Evolutionary conservation across 2,113 vertebrate genomes (phyloP), one percentile per base, ranked within the genome.

Genomic region (Glaucidium brasilianum): DNA sequence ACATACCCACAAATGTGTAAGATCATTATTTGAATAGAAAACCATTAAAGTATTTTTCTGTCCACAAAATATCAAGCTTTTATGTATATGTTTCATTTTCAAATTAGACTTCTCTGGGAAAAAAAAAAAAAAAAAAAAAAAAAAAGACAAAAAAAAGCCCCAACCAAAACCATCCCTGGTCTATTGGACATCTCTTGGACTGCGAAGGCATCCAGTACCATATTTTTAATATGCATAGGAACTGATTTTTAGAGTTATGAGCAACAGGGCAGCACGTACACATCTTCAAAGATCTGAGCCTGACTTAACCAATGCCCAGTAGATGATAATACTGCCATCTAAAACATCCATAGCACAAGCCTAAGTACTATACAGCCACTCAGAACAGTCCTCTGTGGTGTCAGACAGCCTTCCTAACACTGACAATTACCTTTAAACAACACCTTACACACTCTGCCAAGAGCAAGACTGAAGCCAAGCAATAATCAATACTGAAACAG

Each of bases 201-300:
- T 69, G 32, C 26, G 21, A 53, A 68, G 49, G n/a, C n/a, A 73
- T 13, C 9, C 49, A 84, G 32, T 87, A 73, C 7, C 30, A 6
- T 32, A 30, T 25, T 11, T 81, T 16, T 47, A 56, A 52, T 55
- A 80, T 0, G 12, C 20, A 13, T 21, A 26, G 23, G 29, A 79
- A n/a, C 7, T 7, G 9, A 53, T 74, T 73, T 74, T 45, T 34
- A 43, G 74, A 39, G 12, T 30, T 30, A 43, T 2, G 32, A 88
- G 8, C 20, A 50, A 30, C 30, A 88, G 25, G 16, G 12, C n/a
- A 74, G 56, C 35, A 52, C 0, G 0, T 22, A 39, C 9, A 9
- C 4, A 0, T 49, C 56, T 66, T 83, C 67, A 71, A 39, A 79
- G 30, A 49, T 30, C 39, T 81, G 43, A 39, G 53, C 52, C 34